phyloP scores from a whole-genome alignment of 2,113 vertebrate genomes.

The Hippocampus abdominalis region DNA sequence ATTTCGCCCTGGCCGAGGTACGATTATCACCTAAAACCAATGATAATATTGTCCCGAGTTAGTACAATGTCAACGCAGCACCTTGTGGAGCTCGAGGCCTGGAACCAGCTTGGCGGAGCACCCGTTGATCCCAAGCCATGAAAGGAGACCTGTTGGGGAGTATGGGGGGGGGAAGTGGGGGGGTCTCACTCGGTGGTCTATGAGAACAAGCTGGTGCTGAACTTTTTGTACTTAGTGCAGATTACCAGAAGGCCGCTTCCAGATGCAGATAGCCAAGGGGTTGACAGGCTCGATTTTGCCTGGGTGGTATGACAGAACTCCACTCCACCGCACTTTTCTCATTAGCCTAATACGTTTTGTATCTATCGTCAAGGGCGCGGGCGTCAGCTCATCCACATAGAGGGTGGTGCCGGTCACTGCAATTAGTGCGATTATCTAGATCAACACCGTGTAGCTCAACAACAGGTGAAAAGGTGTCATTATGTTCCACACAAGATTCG shows the following conservation, averaged over 20 bases:
- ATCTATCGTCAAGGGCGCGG: slow-evolving; percentile 53
- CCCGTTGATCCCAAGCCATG: slow-evolving; percentile 39
- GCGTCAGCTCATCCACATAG: slow-evolving; percentile 32
- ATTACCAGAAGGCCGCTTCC: slow-evolving; percentile 69
- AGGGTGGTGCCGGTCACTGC: background rate
- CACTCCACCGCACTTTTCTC: slow-evolving; percentile 68
- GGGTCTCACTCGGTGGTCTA: slow-evolving; percentile 66
- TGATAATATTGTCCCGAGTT: slow-evolving; percentile 10
- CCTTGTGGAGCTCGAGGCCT: slow-evolving; percentile 23
- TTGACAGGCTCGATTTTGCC: slow-evolving; percentile 46
- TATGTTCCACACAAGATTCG: too few species aligned
- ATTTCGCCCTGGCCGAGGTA: background rate
- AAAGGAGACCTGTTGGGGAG: slow-evolving; percentile 52
- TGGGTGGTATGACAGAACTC: slow-evolving; percentile 70
- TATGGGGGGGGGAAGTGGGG: background rate
- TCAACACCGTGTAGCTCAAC: background rate
- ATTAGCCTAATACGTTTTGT: slow-evolving; percentile 71
- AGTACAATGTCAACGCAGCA: slow-evolving; percentile 14
- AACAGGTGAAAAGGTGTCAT: too few species aligned
- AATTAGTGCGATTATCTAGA: background rate
- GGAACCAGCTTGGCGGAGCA: slow-evolving; percentile 27
- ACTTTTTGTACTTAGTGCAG: slow-evolving; percentile 66
- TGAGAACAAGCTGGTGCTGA: slow-evolving; percentile 69
- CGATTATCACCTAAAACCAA: slow-evolving; percentile 2
- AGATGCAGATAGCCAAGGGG: slow-evolving; percentile 59